Conservation (phyloP, 2,113 vertebrate species). For the Istiophorus platypterus region DNA sequence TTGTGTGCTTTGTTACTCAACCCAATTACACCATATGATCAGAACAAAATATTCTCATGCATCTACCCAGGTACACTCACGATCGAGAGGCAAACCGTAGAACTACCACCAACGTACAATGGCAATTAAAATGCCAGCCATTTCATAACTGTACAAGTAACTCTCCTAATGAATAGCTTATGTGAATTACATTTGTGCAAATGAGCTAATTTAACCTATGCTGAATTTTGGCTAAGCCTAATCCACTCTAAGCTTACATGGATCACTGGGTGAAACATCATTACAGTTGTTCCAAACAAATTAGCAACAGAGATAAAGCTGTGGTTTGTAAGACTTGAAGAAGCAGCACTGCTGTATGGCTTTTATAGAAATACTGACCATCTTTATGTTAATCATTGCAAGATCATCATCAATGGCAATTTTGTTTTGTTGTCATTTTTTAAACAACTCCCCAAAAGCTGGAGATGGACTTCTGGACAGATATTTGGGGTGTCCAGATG, state of each 20-base stretch:
- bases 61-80: conserved; percentile 14
- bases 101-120: conserved; percentile 31
- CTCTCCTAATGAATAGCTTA: conserved; percentile 54
- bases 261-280: conserved; percentile 11
- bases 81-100: not conserved
- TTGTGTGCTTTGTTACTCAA: not conserved
- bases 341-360: not conserved
- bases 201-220: conserved; percentile 10
- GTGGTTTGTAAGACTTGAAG: not conserved
- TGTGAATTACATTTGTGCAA: not conserved
- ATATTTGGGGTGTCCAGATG: too few relatives aligned
- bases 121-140: conserved; percentile 44
- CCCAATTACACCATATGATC: conserved; percentile 28
- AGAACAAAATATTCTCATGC: conserved; percentile 31
- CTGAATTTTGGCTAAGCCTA: conserved; percentile 8
- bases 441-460: too few relatives aligned
- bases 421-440: too few relatives aligned
- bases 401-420: not conserved
- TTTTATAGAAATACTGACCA: not conserved
- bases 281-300: conserved; percentile 19
- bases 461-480: too few relatives aligned
- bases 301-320: not conserved
- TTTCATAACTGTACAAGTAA: conserved; percentile 42
- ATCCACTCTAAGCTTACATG: conserved; percentile 3
- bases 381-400: not conserved